A percentile compares a stretch with the other conserved stretches of the same genome.
phyloP scores from a whole-genome alignment of 1,140 invertebrate genomes.

The Eciton burchellii region DNA sequence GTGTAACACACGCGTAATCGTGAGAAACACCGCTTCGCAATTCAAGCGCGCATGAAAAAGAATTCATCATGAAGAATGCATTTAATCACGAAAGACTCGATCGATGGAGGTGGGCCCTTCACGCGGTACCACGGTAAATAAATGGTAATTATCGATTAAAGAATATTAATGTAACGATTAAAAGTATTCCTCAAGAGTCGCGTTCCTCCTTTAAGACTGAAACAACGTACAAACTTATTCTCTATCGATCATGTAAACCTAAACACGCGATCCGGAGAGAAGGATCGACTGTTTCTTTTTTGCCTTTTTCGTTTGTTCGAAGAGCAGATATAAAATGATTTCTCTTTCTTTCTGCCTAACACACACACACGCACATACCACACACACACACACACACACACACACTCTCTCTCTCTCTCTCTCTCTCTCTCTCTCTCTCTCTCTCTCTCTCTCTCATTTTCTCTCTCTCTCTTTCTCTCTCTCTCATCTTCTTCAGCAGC shows the following conservation, averaged over 20 bases:
- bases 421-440: too few species aligned
- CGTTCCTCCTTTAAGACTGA: slow-evolving; percentile 18
- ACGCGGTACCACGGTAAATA: slow-evolving; percentile 49
- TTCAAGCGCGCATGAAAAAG: slow-evolving; percentile 48
- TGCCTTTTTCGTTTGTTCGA: slow-evolving; percentile 33
- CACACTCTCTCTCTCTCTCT: too few species aligned
- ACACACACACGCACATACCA: too few species aligned
- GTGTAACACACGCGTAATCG: slow-evolving; percentile 52
- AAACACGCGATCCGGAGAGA: slow-evolving; percentile 40
- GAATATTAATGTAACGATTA: slow-evolving; percentile 46
- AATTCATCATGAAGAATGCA: slow-evolving; percentile 48
- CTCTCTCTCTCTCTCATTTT: neutral
- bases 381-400: too few species aligned
- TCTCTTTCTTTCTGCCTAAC: too few species aligned
- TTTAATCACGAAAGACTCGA: slow-evolving; percentile 63
- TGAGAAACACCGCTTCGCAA: slow-evolving; percentile 35
- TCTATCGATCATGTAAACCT: slow-evolving; percentile 51
- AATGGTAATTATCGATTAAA: slow-evolving; percentile 50
- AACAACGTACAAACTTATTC: slow-evolving; percentile 58
- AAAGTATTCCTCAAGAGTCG: slow-evolving; percentile 49
- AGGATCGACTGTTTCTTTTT: slow-evolving; percentile 34
- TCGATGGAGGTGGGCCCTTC: slow-evolving; percentile 66
- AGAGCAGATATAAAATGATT: slow-evolving; percentile 61
- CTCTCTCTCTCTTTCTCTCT: neutral
- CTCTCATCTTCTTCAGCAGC: neutral